These are phyloP conservation scores for Pipra filicauda DNA, from an alignment of 2,113 vertebrate genomes.

Conservation along the genomic window DNA sequence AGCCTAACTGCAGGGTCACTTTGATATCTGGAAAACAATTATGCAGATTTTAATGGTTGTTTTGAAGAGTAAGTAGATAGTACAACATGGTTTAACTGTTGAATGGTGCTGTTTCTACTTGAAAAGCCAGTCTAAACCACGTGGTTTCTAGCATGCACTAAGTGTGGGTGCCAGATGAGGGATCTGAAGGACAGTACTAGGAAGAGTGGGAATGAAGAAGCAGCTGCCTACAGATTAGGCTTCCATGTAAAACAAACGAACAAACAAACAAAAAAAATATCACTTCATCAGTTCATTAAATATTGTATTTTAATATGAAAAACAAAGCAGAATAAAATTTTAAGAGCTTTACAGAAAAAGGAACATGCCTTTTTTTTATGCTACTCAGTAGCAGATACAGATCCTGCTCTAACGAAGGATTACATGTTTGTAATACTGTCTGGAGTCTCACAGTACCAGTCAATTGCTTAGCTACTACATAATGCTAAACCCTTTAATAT, in stretches of 20 bases:
- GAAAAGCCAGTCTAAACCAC: background rate
- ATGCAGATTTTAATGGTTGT: background rate
- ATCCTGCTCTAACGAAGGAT: background rate
- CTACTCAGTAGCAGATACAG: background rate
- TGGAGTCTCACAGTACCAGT: background rate
- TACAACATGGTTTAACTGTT: background rate
- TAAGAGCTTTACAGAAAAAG: background rate
- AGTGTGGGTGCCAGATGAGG: background rate
- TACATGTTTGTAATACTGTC: background rate
- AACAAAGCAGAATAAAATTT: background rate
- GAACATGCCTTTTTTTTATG: background rate
- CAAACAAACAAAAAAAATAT: background rate
- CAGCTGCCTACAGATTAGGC: background rate
- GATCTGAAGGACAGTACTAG: background rate
- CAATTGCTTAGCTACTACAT: background rate
- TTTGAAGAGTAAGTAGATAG: background rate
- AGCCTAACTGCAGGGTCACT: background rate
- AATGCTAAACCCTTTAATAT: background rate
- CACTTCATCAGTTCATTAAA: background rate
- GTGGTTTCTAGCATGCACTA: background rate
- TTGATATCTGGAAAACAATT: background rate
- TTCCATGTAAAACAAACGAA: background rate
- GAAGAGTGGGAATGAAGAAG: rapidly evolving
- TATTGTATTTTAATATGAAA: background rate
- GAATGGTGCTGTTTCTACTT: background rate